Evolutionary conservation across 2,797 vertebrate species (phyloP).

Genomic region (Antrozous pallidus): DNA sequence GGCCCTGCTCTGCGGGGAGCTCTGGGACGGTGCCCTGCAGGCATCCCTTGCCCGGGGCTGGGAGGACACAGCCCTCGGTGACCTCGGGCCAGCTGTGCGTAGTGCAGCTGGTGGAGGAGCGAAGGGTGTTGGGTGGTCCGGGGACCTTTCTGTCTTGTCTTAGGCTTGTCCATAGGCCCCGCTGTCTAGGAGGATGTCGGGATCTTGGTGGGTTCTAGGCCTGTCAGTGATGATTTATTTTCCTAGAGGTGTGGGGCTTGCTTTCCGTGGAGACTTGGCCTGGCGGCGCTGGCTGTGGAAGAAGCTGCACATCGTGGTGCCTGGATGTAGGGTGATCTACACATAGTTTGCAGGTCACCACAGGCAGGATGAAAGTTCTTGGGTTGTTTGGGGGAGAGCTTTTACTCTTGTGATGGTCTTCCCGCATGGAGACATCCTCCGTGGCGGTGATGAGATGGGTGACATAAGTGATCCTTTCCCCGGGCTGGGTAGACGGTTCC

Average conservation of each 20-base stretch:
- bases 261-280: background rate
- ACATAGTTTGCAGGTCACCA: fast-evolving
- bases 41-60: background rate
- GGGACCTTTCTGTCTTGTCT: background rate
- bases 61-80: background rate
- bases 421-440: no score
- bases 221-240: background rate
- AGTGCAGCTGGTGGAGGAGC: background rate
- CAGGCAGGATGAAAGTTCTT: background rate
- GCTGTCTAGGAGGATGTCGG: background rate
- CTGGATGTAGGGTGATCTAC: background rate
- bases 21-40: background rate
- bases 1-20: background rate
- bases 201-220: background rate
- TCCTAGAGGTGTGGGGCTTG: background rate
- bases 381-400: background rate
- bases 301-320: background rate
- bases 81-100: background rate
- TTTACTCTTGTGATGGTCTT: background rate
- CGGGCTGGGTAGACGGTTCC: background rate
- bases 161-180: background rate
- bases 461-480: background rate
- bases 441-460: background rate
- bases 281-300: background rate
- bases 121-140: background rate